Base-by-base conservation (phyloP, 2,888 invertebrate genomes). In the Andrena bucephala region DNA sequence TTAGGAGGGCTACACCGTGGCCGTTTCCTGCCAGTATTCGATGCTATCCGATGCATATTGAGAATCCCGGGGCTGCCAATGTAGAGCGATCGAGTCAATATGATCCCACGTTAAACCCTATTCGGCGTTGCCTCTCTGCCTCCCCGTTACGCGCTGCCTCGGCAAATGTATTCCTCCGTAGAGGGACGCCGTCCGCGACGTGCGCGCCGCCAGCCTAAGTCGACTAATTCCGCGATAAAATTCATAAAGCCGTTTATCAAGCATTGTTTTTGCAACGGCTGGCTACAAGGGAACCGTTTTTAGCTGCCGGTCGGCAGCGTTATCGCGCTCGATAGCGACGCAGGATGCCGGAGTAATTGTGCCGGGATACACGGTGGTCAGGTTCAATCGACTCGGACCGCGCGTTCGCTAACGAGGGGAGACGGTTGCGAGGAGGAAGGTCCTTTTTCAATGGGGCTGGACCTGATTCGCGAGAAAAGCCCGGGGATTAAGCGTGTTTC, bases 1-100 rank as follows among this genome's bases (percentile, higher is more conserved):
- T 92, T 92, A 91, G 92, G 92, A 88, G 79, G 85, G 84, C 86
- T 84, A 79, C 86, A 87, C 87, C 85, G 85, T 86, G 88, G 42
- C 85, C 85, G 85, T 89, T 89, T 89, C 89, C 90, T 85, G 87
- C 83, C 88, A 81, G 82, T 73, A 81, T 85, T 82, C 88, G 85
- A 85, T 86, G 87, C 78, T 85, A 87, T 89, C 86, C 88, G 88
- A 81, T 83, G 85, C 88, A 86, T 88, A 90, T 89, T 87, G 89
- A 84, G 86, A 86, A 82, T 82, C 83, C 85, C 70, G 85, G 77
- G 87, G 83, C 80, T 88, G 86, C 85, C 88, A 86, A 88, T 89
- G 88, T 89, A 84, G 88, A 88, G 85, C 89, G 89, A 89, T 88
- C 85, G 74, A 78, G 77, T 87, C 87, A 84, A 86, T 88, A 87